Evolutionary conservation across 2,113 vertebrate genomes (phyloP).

Genomic region (Crotalus helleri): DNA sequence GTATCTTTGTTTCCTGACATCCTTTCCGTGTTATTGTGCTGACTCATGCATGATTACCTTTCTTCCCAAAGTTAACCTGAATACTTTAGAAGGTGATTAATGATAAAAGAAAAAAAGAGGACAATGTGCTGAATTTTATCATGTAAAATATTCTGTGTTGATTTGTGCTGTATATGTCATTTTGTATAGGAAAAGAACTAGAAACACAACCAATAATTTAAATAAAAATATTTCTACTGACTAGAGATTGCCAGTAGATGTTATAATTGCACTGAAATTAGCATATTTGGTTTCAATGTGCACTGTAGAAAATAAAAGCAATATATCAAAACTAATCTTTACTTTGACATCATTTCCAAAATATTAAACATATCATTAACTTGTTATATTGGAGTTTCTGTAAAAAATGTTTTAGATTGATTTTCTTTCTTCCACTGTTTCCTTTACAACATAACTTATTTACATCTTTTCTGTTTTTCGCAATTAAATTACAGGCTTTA

Average conservation of each 20-base stretch:
- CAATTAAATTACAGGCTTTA: not conserved
- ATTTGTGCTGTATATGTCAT: not conserved
- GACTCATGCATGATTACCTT: slow-evolving; percentile 10
- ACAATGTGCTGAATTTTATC: not conserved
- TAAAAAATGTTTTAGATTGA: not conserved
- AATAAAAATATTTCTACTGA: not conserved
- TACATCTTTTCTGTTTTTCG: not conserved
- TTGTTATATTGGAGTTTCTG: not conserved
- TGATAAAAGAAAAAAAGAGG: slow-evolving; percentile 15
- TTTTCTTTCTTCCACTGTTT: not conserved
- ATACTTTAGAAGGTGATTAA: not conserved
- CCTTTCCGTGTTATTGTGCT: slow-evolving; percentile 21
- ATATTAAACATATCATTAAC: not conserved
- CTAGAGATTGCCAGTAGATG: not conserved
- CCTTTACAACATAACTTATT: not conserved
- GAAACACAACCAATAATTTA: not conserved
- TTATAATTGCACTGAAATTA: not conserved
- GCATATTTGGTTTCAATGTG: not conserved
- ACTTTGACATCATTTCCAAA: not conserved
- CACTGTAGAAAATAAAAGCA: not conserved
- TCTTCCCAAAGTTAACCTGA: slow-evolving; percentile 20
- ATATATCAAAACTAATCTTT: not conserved
- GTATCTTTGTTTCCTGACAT: slow-evolving; percentile 23
- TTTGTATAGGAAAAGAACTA: not conserved
- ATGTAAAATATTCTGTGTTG: not conserved